Percentiles rank a stretch among this genome's conserved stretches.
These are phyloP conservation scores for Mareca penelope DNA, from an alignment of 2,797 vertebrate genomes.

Conservation along the genomic window DNA sequence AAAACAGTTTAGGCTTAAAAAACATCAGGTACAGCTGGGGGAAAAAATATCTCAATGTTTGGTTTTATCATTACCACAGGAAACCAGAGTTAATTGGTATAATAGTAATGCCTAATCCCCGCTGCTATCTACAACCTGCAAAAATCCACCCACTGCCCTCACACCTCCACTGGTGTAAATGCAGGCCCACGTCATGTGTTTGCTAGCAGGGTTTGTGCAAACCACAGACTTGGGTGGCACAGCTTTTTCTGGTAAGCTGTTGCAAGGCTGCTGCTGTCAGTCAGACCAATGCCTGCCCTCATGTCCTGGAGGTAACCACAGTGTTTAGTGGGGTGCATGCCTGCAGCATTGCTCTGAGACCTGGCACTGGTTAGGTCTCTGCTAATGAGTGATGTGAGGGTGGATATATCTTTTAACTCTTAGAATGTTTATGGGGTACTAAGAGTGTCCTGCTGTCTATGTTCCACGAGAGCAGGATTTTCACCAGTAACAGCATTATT, in stretches of 20 bases:
- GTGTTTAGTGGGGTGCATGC: rapidly evolving
- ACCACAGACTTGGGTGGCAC: neutral
- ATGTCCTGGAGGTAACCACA: rapidly evolving
- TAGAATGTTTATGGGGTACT: neutral
- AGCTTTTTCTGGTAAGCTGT: neutral
- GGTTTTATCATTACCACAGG: neutral
- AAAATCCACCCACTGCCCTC: neutral
- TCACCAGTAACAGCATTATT: neutral
- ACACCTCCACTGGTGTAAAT: neutral
- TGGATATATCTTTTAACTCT: neutral
- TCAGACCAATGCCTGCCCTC: rapidly evolving
- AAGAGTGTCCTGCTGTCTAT: rapidly evolving
- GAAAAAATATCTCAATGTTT: neutral
- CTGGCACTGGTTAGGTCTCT: neutral
- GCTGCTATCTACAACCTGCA: neutral
- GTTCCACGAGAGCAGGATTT: neutral
- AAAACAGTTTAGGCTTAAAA: neutral
- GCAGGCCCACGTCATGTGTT: neutral
- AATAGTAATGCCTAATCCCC: neutral
- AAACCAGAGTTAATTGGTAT: neutral
- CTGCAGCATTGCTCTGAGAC: neutral
- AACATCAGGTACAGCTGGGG: neutral
- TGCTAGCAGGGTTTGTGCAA: neutral
- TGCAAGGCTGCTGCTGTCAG: neutral
- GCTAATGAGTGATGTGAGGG: neutral